A percentile compares a stretch with the other conserved stretches of the same genome.
Conservation (phyloP, 2,888 invertebrate species). For the Synanthedon tipuliformis region DNA sequence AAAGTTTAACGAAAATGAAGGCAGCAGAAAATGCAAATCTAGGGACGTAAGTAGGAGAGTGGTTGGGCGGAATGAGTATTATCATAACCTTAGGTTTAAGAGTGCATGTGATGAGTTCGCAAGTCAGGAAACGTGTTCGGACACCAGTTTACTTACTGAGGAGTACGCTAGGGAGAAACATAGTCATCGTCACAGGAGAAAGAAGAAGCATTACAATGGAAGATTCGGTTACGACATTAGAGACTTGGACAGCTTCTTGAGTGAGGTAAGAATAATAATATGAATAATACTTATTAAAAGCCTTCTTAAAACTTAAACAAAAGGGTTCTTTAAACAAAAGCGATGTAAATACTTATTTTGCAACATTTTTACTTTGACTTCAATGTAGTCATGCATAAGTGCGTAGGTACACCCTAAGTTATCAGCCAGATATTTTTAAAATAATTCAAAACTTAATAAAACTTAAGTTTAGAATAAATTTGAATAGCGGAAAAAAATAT, state of each 20-base stretch:
- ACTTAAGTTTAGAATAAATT: too few relatives aligned
- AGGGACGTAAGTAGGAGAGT: slow-evolving; percentile 36
- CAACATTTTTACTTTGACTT: too few relatives aligned
- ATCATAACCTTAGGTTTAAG: slow-evolving; percentile 58
- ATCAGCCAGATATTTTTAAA: too few relatives aligned
- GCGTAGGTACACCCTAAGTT: too few relatives aligned
- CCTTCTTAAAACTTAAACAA: too few relatives aligned
- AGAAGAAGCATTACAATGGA: slow-evolving; percentile 36
- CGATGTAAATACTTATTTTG: too few relatives aligned
- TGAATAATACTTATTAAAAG: background rate
- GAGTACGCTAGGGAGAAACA: slow-evolving; percentile 55
- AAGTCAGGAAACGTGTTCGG: slow-evolving; percentile 39
- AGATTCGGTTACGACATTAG: slow-evolving; percentile 84
- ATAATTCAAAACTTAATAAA: too few relatives aligned
- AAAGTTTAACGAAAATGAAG: slow-evolving; percentile 32
- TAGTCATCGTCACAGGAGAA: slow-evolving; percentile 57
- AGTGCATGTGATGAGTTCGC: slow-evolving; percentile 55
- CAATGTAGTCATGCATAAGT: too few relatives aligned
- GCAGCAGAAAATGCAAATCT: slow-evolving; percentile 35
- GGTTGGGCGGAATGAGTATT: slow-evolving; percentile 53
- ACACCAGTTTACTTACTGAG: slow-evolving; percentile 48
- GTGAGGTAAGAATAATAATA: slow-evolving; percentile 71
- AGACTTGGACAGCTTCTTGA: slow-evolving; percentile 82
- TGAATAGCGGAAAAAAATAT: too few relatives aligned
- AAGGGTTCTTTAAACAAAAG: too few relatives aligned